phyloP scores from a whole-genome alignment of 1,140 invertebrate species.

The Cyclargus thomasi region DNA sequence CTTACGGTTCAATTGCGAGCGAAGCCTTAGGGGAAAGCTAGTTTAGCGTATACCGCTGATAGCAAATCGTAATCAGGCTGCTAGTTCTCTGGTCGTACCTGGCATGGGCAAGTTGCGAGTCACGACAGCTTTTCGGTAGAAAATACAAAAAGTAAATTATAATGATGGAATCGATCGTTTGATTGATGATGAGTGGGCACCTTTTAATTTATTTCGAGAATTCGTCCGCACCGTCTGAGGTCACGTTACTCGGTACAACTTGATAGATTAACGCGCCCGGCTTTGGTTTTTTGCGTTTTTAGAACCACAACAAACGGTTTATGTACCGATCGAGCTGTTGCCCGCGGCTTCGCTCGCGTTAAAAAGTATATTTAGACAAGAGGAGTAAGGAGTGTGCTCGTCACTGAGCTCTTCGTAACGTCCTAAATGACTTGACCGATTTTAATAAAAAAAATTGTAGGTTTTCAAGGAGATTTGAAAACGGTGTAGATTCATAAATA shows the following conservation, averaged over 20 bases:
- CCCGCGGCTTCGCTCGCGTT: no score
- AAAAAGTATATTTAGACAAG: no score
- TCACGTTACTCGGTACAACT: slow-evolving; percentile 33
- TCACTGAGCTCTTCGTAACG: no score
- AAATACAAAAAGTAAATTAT: slow-evolving; percentile 75
- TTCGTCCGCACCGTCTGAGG: slow-evolving; percentile 51
- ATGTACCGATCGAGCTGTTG: not conserved
- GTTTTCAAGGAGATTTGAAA: no score
- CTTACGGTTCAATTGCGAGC: no score
- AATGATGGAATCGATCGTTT: slow-evolving; percentile 72
- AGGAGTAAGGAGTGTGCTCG: no score
- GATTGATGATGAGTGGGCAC: slow-evolving; percentile 73
- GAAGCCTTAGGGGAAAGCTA: no score
- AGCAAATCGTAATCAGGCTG: not conserved
- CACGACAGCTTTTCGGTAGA: slow-evolving; percentile 67
- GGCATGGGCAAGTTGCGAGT: slow-evolving; percentile 55
- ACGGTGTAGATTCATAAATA: no score
- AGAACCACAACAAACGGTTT: not conserved
- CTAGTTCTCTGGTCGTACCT: slow-evolving; percentile 39
- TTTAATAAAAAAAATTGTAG: no score
- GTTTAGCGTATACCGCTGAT: not conserved
- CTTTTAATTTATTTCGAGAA: slow-evolving; percentile 74
- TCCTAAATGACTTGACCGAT: no score
- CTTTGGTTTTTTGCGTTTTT: not conserved
- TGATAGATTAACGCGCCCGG: slow-evolving; percentile 20